These are phyloP conservation scores for Rhimphoctona megacephalus DNA, from an alignment of 2,888 invertebrate species.

Conservation along the genomic window DNA sequence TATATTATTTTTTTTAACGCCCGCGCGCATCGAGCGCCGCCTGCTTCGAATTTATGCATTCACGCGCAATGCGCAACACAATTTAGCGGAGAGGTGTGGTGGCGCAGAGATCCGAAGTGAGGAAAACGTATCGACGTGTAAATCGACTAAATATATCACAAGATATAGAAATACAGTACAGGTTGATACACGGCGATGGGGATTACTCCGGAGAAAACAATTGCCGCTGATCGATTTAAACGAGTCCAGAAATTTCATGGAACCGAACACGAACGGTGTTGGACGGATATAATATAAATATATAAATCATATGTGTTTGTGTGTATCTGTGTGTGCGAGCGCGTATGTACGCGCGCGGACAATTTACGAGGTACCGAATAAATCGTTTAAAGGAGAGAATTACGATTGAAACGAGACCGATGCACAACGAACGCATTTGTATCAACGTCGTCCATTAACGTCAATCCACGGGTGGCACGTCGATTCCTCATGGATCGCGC, in stretches of 20 bases:
- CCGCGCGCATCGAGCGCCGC: slow-evolving; percentile 17
- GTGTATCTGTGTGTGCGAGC: background rate
- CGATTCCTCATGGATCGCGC: slow-evolving; percentile 4
- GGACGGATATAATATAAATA: slow-evolving; percentile 2
- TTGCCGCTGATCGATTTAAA: slow-evolving; percentile 52
- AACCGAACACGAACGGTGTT: slow-evolving; percentile 46
- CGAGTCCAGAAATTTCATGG: slow-evolving; percentile 32
- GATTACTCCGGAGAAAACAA: slow-evolving; percentile 38
- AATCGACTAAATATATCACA: slow-evolving; percentile 29
- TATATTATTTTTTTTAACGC: slow-evolving; percentile 14
- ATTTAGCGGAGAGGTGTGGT: slow-evolving; percentile 31
- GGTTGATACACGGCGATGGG: background rate
- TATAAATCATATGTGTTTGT: background rate
- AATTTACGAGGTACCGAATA: slow-evolving; percentile 27
- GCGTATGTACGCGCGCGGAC: background rate
- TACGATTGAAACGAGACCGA: slow-evolving; percentile 27
- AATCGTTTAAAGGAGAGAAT: slow-evolving; percentile 34
- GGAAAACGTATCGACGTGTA: slow-evolving; percentile 47
- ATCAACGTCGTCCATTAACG: slow-evolving; percentile 43
- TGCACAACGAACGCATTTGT: slow-evolving; percentile 3
- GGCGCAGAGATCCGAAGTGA: slow-evolving; percentile 40
- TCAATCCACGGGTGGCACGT: background rate
- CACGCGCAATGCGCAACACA: slow-evolving; percentile 5
- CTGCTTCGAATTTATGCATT: slow-evolving; percentile 28
- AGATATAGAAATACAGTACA: slow-evolving; percentile 17